Conservation (phyloP, 1,140 invertebrate genomes). For the Scaptomyza graminum region DNA sequence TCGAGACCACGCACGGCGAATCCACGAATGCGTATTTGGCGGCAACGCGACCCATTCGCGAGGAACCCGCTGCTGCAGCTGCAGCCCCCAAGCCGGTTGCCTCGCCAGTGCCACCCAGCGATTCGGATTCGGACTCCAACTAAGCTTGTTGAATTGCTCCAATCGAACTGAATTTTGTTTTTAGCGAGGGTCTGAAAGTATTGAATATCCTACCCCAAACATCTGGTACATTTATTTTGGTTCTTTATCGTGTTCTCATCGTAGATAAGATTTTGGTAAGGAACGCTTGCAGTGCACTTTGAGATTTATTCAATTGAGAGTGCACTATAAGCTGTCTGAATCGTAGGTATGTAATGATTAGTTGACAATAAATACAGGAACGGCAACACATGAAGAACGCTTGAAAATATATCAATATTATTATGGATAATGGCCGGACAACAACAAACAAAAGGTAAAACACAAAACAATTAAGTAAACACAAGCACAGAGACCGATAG, state of each 20-base stretch:
- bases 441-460: background rate
- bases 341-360: slow-evolving; percentile 52
- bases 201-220: background rate
- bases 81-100: slow-evolving; percentile 84
- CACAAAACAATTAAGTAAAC: too few species aligned
- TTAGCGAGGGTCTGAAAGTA: too few species aligned
- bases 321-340: slow-evolving; percentile 9
- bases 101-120: slow-evolving; percentile 85
- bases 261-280: slow-evolving; percentile 11
- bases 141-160: slow-evolving; percentile 50
- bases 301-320: slow-evolving; percentile 6
- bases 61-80: slow-evolving; percentile 83
- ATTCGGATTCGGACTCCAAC: slow-evolving; percentile 85
- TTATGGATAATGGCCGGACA: background rate
- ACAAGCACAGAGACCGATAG: background rate
- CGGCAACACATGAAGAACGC: slow-evolving; percentile 11
- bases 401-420: background rate
- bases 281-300: slow-evolving; percentile 4
- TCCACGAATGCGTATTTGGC: slow-evolving; percentile 90
- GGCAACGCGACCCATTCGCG: slow-evolving; percentile 86
- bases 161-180: background rate
- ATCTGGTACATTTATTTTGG: slow-evolving; percentile 12
- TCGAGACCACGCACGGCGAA: slow-evolving; percentile 92
- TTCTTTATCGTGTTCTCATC: slow-evolving; percentile 23
- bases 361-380: slow-evolving; percentile 68